Evolutionary conservation across 2,888 invertebrate species (phyloP).

Genomic region (Leptinotarsa peninsularis): DNA sequence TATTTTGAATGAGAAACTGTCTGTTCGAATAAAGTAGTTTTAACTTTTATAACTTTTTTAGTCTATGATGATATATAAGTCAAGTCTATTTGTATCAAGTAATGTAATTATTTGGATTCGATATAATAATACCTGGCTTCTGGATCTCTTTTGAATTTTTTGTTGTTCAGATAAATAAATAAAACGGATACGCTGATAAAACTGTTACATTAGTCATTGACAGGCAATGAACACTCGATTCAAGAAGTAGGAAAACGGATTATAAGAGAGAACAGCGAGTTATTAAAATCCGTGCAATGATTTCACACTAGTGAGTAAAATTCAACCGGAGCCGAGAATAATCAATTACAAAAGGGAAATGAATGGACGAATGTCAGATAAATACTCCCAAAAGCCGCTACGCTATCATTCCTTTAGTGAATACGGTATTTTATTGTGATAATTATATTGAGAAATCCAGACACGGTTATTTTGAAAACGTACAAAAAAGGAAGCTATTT

Average conservation of each 20-base stretch:
- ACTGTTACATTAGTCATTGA: neutral
- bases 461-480: neutral
- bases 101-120: too few relatives aligned
- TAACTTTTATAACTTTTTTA: too few relatives aligned
- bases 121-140: too few relatives aligned
- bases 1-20: too few relatives aligned
- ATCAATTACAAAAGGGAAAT: conserved; percentile 33
- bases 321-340: conserved; percentile 34
- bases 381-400: conserved; percentile 26
- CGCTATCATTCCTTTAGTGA: conserved; percentile 25
- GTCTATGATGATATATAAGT: too few relatives aligned
- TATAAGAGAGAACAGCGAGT: conserved; percentile 2
- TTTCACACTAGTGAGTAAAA: conserved; percentile 35
- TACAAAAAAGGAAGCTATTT: neutral
- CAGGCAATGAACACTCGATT: neutral
- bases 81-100: too few relatives aligned
- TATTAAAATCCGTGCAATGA: conserved; percentile 22
- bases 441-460: conserved; percentile 15
- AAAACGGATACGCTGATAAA: neutral
- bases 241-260: conserved; percentile 10
- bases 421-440: conserved; percentile 7
- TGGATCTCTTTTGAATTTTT: too few relatives aligned
- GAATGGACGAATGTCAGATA: conserved; percentile 24
- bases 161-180: neutral
- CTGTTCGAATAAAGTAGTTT: too few relatives aligned